phyloP scores from a whole-genome alignment of 1,140 invertebrate genomes.

The Neodiprion virginianus region DNA sequence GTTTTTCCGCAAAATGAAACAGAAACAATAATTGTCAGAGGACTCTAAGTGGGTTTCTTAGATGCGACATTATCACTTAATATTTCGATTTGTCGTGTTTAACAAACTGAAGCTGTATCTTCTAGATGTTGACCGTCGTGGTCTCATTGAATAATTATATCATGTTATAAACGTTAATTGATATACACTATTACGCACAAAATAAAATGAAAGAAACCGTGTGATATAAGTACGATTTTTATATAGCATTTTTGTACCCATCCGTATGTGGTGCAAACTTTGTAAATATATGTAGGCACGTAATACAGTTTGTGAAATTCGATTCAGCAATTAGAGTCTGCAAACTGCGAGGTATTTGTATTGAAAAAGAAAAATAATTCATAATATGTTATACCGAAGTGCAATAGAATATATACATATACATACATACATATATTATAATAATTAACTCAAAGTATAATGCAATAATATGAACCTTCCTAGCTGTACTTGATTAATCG shows the following conservation, averaged over 20 bases:
- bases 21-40: no score
- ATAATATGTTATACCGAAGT: neutral
- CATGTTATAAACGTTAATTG: no score
- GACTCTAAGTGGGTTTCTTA: no score
- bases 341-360: neutral
- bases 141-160: no score
- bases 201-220: neutral
- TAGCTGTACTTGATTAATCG: slow-evolving; percentile 5
- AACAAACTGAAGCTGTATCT: no score
- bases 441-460: neutral
- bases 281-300: neutral
- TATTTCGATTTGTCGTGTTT: no score
- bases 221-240: neutral
- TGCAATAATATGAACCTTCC: neutral
- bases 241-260: neutral
- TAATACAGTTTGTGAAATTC: neutral
- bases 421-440: neutral
- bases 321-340: neutral
- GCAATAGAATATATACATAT: neutral
- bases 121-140: no score
- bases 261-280: neutral
- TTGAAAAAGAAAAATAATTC: neutral
- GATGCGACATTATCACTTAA: no score
- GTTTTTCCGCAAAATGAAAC: no score
- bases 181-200: no score